Evolutionary conservation across 2,888 invertebrate species (phyloP).

Genomic region (Lasioglossum oenotherae): DNA sequence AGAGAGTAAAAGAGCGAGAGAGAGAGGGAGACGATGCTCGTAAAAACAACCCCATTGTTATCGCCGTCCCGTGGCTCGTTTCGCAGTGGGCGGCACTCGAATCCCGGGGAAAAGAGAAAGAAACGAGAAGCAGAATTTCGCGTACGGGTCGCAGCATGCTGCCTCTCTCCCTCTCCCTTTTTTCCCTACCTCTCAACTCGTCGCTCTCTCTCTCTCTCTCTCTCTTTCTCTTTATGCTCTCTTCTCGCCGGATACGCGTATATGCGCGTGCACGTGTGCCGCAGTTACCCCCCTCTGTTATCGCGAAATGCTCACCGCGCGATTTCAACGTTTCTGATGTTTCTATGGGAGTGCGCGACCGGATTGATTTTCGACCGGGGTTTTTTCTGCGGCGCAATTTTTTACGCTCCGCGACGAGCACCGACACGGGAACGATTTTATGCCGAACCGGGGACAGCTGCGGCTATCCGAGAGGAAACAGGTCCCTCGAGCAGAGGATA

Average conservation of each 20-base stretch:
- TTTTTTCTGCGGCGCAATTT: neutral
- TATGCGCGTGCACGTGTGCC: neutral
- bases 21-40: slow-evolving; percentile 58
- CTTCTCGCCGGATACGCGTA: neutral
- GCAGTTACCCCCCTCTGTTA: slow-evolving; percentile 25
- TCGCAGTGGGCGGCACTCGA: slow-evolving; percentile 75
- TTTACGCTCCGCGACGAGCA: slow-evolving; percentile 3
- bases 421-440: slow-evolving; percentile 46
- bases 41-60: slow-evolving; percentile 83
- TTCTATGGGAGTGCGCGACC: slow-evolving; percentile 19
- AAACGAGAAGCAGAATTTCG: slow-evolving; percentile 52
- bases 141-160: slow-evolving; percentile 29
- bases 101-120: slow-evolving; percentile 48
- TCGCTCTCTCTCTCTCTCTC: neutral
- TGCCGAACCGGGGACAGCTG: neutral
- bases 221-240: neutral
- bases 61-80: slow-evolving; percentile 77
- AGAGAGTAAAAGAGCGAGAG: slow-evolving; percentile 48
- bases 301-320: slow-evolving; percentile 35
- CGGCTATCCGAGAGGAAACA: neutral
- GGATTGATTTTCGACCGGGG: slow-evolving; percentile 41
- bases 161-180: neutral
- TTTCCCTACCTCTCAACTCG: neutral
- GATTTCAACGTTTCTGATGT: slow-evolving; percentile 35
- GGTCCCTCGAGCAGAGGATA: slow-evolving; percentile 7